Evolutionary conservation across 35 echinoderm and acorn worm species (phyloP), one percentile per base, ranked within the genome.

Genomic region (Apostichopus japonicus): DNA sequence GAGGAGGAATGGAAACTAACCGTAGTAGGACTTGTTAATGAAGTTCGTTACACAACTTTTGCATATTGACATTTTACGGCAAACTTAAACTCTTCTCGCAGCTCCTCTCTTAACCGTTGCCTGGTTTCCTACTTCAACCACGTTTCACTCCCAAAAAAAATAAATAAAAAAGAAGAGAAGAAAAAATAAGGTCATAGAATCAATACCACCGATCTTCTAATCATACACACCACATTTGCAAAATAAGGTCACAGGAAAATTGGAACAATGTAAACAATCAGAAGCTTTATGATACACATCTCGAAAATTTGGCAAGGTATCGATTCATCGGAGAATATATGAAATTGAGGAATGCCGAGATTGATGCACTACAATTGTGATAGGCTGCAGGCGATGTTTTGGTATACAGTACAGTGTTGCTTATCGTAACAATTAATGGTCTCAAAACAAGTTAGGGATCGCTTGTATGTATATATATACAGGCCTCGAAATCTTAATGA

Each of bases 181-280:
- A 65, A 67, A 67, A 67, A 10, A 67, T 15, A 67, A 67, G 11
- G 63, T 67, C 63, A 67, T 19, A 67, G 63, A 67, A 67, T 67
- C 63, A 67, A 67, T 67, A 67, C 63, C 19, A 67, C 63, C 63
- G 63, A 67, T 67, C 63, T 67, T 67, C 63, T 67, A 67, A 67
- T 67, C 63, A 67, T 67, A 67, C 63, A 67, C 63, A 67, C 63
- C 63, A 67, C 63, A 67, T 67, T 67, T 67, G 63, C 63, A 19
- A 19, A 67, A 67, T 67, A 67, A 67, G 63, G 63, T 67, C 63
- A 67, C 63, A 11, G 33, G 19, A 67, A 67, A 67, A 67, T 67
- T 67, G 63, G 63, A 67, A 67, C 63, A 67, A 67, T 67, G 63
- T 67, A 67, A 67, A 67, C 63, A 67, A 67, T 67, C 63, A 67